These are phyloP conservation scores for Caerostris darwini DNA, from an alignment of 1,140 invertebrate genomes.

Conservation along the genomic window DNA sequence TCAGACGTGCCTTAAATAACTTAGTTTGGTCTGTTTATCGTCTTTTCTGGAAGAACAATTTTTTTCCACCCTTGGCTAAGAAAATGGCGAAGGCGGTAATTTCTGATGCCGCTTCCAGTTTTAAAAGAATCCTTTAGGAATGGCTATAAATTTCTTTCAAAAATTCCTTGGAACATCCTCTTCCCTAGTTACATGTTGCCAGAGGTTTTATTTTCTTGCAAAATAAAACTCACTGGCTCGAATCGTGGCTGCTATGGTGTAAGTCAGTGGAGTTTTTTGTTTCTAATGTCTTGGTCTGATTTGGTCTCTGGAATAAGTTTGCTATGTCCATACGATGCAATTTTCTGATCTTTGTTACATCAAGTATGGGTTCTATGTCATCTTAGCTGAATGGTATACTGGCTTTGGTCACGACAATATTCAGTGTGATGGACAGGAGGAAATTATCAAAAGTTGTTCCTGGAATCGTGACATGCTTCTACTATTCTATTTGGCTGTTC, in stretches of 20 bases:
- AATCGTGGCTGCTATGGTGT: background rate
- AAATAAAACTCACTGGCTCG: background rate
- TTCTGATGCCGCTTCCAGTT: constrained; percentile 39
- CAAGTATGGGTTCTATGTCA: background rate
- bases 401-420: too few relatives aligned
- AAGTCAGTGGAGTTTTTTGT: background rate
- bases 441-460: too few relatives aligned
- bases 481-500: too few relatives aligned
- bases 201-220: constrained; percentile 62
- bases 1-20: constrained; percentile 73
- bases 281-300: background rate
- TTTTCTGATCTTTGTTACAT: background rate
- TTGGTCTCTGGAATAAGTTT: background rate
- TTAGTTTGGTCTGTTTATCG: constrained; percentile 61
- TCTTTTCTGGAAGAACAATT: constrained; percentile 59
- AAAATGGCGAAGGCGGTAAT: constrained; percentile 43
- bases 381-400: background rate
- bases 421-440: too few relatives aligned
- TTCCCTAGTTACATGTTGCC: constrained; percentile 56
- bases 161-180: constrained; percentile 14
- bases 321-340: background rate
- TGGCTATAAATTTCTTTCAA: constrained; percentile 70
- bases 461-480: background rate
- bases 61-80: constrained; percentile 6
- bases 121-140: constrained; percentile 32